Base-by-base conservation (phyloP, 2,797 vertebrate species). In the Squalus acanthias region DNA sequence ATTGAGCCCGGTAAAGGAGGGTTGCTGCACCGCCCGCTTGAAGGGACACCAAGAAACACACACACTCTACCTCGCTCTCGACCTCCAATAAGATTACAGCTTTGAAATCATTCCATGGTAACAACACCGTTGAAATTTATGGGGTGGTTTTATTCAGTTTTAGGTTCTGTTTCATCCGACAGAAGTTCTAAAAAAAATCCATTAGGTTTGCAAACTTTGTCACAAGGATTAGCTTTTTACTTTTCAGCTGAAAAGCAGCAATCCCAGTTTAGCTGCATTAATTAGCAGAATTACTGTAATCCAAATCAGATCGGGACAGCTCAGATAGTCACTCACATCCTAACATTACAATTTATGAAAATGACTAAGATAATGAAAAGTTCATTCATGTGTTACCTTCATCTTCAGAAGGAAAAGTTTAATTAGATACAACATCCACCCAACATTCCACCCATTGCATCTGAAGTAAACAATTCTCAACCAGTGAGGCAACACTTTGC, bases 261-360 rank as follows among this genome's bases (percentile, higher is more conserved):
- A 93, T 22, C 17, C 17, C 91, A 93, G 91, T 20, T 67, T 33
- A 39, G 60, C 89, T 39, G 63, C n/a, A 8, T 93, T 67, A 67
- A 93, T 67, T 67, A 93, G 63, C 91, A 69, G 91, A 93, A 67
- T 93, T 39, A 67, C 8, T 93, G 17, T 24, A 93, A 93, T 39
- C 63, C n/a, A 67, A 39, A n/a, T 46, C 65, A 46, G 91, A 39
- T 93, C 46, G 2, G 60, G 60, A 39, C 60, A 92, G 89, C 60
- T 92, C 60, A 39, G 8, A 67, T 22, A 85, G 24, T 50, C 82
- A 50, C 39, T 50, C 82, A 50, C 39, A 85, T 69, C 12, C 29
- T 8, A 65, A 65, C 60, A 67, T 92, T 67, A 67, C 63, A 92
- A 39, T 63, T 33, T 9, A 65, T 39, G 67, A 67, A 92, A 20